These are phyloP conservation scores for Perizoma flavofasciatum DNA, from an alignment of 2,888 invertebrate genomes.

Conservation along the genomic window DNA sequence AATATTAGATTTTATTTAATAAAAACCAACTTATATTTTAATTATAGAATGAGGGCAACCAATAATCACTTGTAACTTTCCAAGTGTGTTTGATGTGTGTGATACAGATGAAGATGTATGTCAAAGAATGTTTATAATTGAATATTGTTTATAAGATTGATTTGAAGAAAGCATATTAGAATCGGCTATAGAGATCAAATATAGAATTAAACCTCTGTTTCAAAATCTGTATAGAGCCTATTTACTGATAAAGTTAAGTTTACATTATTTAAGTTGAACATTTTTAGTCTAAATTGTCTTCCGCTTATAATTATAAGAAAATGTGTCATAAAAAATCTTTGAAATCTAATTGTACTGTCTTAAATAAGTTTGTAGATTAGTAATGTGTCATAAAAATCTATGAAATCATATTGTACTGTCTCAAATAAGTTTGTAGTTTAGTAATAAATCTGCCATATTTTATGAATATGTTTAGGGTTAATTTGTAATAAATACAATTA, in stretches of 20 bases:
- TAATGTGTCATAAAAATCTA: slow-evolving; percentile 6
- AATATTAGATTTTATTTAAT: slow-evolving; percentile 30
- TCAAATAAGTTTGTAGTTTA: slow-evolving; percentile 10
- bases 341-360: slow-evolving; percentile 3
- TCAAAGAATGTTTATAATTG: too few relatives aligned
- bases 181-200: too few relatives aligned
- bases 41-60: neutral
- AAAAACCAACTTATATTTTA: neutral
- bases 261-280: slow-evolving; percentile 9
- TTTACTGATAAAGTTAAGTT: too few relatives aligned
- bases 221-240: too few relatives aligned
- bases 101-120: too few relatives aligned
- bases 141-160: too few relatives aligned
- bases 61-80: neutral
- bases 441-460: slow-evolving; percentile 31
- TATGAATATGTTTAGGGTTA: slow-evolving; percentile 24
- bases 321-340: slow-evolving; percentile 9
- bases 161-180: too few relatives aligned
- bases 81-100: neutral
- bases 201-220: too few relatives aligned
- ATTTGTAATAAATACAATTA: slow-evolving; percentile 34
- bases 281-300: slow-evolving; percentile 36
- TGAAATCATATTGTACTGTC: slow-evolving; percentile 3
- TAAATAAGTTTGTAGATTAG: slow-evolving; percentile 1
- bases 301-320: slow-evolving; percentile 26